Evolutionary conservation across 1,140 invertebrate genomes (phyloP).

Genomic region (Pinna nobilis): DNA sequence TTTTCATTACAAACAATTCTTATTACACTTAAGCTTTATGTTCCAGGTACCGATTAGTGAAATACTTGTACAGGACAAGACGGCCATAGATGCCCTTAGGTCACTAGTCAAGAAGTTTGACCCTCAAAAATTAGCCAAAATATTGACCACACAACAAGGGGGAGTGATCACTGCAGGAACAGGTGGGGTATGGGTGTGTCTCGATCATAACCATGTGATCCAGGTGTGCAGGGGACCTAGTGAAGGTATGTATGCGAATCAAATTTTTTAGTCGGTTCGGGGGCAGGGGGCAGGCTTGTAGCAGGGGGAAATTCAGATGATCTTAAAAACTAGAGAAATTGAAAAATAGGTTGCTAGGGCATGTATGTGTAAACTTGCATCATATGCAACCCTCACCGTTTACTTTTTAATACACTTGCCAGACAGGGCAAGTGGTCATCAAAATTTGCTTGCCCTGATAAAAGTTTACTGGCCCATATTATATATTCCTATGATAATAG

Average conservation of each 20-base stretch:
- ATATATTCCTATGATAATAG: too few relatives aligned
- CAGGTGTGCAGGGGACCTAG: constrained; percentile 65
- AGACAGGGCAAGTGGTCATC: too few relatives aligned
- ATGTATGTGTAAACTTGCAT: too few relatives aligned
- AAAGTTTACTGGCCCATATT: too few relatives aligned
- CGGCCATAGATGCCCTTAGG: constrained; percentile 66
- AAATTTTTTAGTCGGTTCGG: background rate
- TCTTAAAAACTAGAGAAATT: too few relatives aligned
- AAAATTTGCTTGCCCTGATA: too few relatives aligned
- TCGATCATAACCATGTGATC: constrained; percentile 61
- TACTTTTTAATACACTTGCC: too few relatives aligned
- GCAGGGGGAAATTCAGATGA: too few relatives aligned
- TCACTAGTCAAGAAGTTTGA: constrained; percentile 64
- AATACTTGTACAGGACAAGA: constrained; percentile 70
- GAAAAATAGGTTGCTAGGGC: too few relatives aligned
- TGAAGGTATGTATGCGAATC: constrained; percentile 51
- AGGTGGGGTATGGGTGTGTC: constrained; percentile 63
- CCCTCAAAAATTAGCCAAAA: constrained; percentile 58
- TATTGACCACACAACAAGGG: constrained; percentile 58
- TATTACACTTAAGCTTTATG: background rate
- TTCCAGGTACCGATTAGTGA: constrained; percentile 73
- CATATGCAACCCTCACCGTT: too few relatives aligned
- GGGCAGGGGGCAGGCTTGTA: too few relatives aligned
- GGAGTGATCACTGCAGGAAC: constrained; percentile 59
- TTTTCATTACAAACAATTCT: too few relatives aligned